Percentiles rank a stretch among this genome's conserved stretches.
phyloP scores from a whole-genome alignment of 2,797 vertebrate genomes.

The Brachymystax lenok region DNA sequence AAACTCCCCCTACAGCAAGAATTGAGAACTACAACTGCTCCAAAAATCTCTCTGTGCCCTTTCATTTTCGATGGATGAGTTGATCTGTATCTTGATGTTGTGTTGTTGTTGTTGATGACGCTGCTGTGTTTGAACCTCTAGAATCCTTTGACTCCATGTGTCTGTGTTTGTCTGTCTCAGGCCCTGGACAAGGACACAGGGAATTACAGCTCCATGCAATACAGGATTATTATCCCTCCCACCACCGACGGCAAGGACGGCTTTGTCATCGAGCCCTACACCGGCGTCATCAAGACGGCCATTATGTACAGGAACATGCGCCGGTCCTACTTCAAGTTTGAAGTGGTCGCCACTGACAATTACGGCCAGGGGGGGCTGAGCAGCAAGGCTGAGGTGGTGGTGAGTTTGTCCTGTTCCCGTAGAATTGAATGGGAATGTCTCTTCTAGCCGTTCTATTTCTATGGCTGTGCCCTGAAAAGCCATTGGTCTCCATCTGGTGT shows the following conservation, averaged over 20 bases:
- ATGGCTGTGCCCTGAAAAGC: not conserved
- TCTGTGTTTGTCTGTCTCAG: slow-evolving; percentile 61
- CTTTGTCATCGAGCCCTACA: slow-evolving; percentile 92
- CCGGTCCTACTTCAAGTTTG: slow-evolving; percentile 95
- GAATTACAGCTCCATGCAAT: slow-evolving; percentile 92
- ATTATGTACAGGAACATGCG: slow-evolving; percentile 99
- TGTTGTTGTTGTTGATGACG: not conserved
- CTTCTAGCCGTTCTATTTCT: not conserved
- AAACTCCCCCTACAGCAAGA: slow-evolving; percentile 31
- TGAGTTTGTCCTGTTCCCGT: slow-evolving; percentile 61
- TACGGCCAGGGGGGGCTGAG: slow-evolving; percentile 93
- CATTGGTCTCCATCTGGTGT: not conserved
- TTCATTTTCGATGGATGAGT: not conserved
- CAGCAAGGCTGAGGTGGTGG: slow-evolving; percentile 91
- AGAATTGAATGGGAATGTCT: not conserved
- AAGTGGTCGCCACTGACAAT: slow-evolving; percentile 92
- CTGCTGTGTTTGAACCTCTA: not conserved
- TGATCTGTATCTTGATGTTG: not conserved
- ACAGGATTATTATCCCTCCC: slow-evolving; percentile 88
- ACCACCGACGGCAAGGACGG: slow-evolving; percentile 85
- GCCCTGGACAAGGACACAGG: slow-evolving; percentile 93
- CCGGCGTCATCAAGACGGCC: slow-evolving; percentile 93
- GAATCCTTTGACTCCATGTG: not conserved
- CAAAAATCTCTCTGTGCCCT: not conserved
- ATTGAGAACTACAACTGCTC: slow-evolving; percentile 4